Evolutionary conservation across 2,113 vertebrate genomes (phyloP).

Genomic region (Todiramphus chloris): DNA sequence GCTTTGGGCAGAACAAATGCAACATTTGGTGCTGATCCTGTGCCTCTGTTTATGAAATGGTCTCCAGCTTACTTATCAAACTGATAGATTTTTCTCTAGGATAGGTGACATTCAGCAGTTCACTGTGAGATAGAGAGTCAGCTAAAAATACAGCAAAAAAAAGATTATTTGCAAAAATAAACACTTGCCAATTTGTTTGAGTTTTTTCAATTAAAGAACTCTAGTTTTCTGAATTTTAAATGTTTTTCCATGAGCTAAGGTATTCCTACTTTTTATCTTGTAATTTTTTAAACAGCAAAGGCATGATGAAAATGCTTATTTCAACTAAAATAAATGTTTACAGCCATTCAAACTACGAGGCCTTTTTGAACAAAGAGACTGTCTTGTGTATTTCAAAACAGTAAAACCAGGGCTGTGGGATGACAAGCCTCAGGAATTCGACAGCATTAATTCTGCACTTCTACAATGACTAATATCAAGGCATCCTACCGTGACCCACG

Average conservation of each 20-base stretch:
- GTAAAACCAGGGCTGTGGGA: neutral
- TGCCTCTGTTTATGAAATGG: neutral
- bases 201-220: neutral
- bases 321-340: neutral
- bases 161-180: neutral
- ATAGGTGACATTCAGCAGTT: neutral
- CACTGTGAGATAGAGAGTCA: neutral
- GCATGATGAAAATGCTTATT: neutral
- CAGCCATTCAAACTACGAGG: neutral
- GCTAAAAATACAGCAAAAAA: neutral
- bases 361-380: slow-evolving; percentile 1
- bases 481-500: neutral
- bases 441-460: neutral
- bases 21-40: neutral
- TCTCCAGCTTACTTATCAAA: neutral
- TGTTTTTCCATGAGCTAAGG: neutral
- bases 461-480: neutral
- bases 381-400: neutral
- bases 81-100: neutral
- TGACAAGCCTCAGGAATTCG: neutral
- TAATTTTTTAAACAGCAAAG: neutral
- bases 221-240: neutral
- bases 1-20: neutral
- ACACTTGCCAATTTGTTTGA: neutral
- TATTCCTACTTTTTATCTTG: neutral